phyloP scores from a whole-genome alignment of 2,888 invertebrate species.

The Dicyrtoma fusca region DNA sequence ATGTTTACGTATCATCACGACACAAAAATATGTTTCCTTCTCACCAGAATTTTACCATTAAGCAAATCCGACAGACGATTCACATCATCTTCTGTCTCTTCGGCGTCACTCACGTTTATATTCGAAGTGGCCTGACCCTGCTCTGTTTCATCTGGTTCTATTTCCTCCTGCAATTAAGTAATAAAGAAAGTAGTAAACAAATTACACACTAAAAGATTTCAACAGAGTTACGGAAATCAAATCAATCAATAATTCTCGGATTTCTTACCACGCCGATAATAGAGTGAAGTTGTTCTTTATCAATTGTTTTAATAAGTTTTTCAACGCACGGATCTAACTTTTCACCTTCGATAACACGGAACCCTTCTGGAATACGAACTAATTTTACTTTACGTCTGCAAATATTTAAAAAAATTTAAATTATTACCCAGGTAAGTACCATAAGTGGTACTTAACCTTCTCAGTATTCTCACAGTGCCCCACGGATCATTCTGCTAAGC shows the following conservation, averaged over 20 bases:
- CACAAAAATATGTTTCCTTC: too few relatives aligned
- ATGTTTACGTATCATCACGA: too few relatives aligned
- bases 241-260: too few relatives aligned
- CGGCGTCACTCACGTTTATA: neutral
- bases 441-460: too few relatives aligned
- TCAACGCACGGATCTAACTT: slow-evolving; percentile 46
- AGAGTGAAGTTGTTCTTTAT: slow-evolving; percentile 29
- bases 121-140: neutral
- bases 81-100: slow-evolving; percentile 9
- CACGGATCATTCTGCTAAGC: neutral
- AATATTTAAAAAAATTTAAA: too few relatives aligned
- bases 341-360: slow-evolving; percentile 39
- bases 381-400: slow-evolving; percentile 43
- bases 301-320: slow-evolving; percentile 35
- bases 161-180: slow-evolving; percentile 22
- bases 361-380: slow-evolving; percentile 46
- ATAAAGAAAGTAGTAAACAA: slow-evolving; percentile 21
- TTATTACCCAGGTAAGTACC: too few relatives aligned
- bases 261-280: slow-evolving; percentile 44
- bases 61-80: slow-evolving; percentile 12
- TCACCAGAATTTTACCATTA: slow-evolving; percentile 20
- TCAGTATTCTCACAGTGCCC: too few relatives aligned
- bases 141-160: slow-evolving; percentile 16
- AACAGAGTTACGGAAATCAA: too few relatives aligned
- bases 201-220: too few relatives aligned